Conservation (phyloP, 2,113 vertebrate species). For the Rattus norvegicus region DNA sequence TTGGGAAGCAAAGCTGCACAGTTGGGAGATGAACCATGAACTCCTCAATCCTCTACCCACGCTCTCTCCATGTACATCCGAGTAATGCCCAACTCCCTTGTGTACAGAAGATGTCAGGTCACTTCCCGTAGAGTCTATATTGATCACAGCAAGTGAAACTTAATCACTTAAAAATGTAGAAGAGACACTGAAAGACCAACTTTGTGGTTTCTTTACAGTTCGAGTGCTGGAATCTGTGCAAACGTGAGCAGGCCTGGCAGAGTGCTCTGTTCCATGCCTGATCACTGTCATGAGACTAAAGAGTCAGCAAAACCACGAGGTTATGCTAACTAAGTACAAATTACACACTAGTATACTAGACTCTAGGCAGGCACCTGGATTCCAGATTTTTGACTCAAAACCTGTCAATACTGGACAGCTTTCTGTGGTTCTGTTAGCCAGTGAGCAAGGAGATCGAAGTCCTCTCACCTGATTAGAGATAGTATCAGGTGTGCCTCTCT, state of each 20-base stretch:
- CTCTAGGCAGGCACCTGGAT: background rate
- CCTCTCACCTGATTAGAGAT: no score
- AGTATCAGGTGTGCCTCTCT: background rate
- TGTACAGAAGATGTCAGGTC: background rate
- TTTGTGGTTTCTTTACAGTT: background rate
- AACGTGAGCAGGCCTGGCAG: no score
- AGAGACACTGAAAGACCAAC: background rate
- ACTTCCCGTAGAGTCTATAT: background rate
- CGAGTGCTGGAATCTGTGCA: background rate
- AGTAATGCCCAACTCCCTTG: background rate
- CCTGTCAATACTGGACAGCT: background rate
- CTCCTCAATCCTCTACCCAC: background rate
- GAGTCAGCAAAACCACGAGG: background rate
- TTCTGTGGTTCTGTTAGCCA: background rate
- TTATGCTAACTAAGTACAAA: background rate
- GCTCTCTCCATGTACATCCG: background rate
- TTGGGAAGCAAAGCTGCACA: background rate
- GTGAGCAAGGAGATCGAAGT: background rate
- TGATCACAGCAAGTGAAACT: background rate
- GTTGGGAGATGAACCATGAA: background rate
- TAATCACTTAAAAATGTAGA: slow-evolving; percentile 26
- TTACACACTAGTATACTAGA: background rate
- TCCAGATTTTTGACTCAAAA: background rate
- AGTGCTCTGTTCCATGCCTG: background rate
- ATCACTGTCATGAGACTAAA: background rate